Evolutionary conservation across 92 coral and sea anemone genomes (phyloP).

Genomic region (Hydrozoanthus gracilis): DNA sequence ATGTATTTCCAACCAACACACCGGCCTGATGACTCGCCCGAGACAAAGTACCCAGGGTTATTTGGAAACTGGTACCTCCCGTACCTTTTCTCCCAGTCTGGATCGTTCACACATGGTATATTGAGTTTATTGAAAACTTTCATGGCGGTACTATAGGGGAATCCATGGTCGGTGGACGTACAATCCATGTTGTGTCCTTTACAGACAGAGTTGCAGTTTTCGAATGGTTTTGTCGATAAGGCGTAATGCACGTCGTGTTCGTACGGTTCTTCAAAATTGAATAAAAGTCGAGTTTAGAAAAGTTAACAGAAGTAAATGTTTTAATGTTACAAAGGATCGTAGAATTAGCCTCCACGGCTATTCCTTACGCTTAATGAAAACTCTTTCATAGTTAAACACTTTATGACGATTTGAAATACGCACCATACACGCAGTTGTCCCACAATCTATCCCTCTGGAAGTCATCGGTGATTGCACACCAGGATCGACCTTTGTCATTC

Average conservation of each 20-base stretch:
- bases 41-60: conserved; percentile 3
- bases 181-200: neutral
- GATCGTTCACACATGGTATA: neutral
- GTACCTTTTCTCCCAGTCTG: neutral
- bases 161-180: conserved; percentile 24
- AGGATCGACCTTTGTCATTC: neutral
- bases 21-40: neutral
- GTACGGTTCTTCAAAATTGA: neutral
- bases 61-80: conserved; percentile 34
- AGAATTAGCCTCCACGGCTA: too few species aligned
- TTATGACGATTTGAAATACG: neutral
- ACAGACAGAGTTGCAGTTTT: conserved; percentile 35
- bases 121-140: neutral
- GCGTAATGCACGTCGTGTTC: neutral
- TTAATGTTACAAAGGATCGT: too few species aligned
- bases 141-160: conserved; percentile 23
- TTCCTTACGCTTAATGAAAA: neutral
- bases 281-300: neutral
- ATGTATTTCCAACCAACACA: conserved; percentile 25
- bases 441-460: conserved; percentile 6
- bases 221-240: neutral
- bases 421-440: conserved; percentile 23
- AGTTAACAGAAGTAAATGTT: neutral
- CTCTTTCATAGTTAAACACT: neutral
- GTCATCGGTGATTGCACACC: conserved; percentile 22